Conservation (phyloP, 2,797 vertebrate genomes). For the Halcyon leucocephala region DNA sequence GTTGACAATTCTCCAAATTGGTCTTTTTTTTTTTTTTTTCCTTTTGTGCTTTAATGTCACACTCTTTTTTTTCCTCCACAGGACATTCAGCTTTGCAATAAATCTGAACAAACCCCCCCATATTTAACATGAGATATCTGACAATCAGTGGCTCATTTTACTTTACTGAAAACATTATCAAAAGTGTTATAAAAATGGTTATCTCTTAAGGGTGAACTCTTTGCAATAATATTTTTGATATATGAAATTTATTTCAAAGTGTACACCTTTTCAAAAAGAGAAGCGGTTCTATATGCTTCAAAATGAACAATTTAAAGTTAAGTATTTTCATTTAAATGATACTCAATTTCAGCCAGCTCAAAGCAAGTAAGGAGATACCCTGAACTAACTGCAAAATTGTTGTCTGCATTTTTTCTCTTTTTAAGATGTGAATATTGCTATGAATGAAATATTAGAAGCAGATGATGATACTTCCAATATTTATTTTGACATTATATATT, state of each 20-base stretch:
- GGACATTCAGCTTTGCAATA: background rate
- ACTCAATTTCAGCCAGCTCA: background rate
- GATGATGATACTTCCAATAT: background rate
- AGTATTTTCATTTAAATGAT: background rate
- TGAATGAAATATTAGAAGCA: background rate
- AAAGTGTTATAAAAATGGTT: background rate
- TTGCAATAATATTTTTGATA: background rate
- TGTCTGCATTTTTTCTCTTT: background rate
- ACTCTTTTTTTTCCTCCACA: background rate
- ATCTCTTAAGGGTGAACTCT: background rate
- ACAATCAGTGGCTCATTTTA: background rate
- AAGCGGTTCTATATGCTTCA: background rate
- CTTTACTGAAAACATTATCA: background rate
- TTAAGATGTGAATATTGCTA: background rate
- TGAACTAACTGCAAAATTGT: background rate
- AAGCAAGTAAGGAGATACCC: background rate
- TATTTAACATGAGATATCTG: background rate
- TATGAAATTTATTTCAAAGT: background rate
- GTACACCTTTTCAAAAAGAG: background rate
- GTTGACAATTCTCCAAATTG: background rate
- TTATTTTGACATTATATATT: background rate
- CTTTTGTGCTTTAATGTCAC: background rate
- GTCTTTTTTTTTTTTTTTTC: background rate
- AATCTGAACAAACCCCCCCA: background rate
- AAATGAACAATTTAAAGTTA: background rate